These are phyloP conservation scores for Leptoteleia sp. DNA, from an alignment of 1,140 invertebrate genomes.

Conservation along the genomic window DNA sequence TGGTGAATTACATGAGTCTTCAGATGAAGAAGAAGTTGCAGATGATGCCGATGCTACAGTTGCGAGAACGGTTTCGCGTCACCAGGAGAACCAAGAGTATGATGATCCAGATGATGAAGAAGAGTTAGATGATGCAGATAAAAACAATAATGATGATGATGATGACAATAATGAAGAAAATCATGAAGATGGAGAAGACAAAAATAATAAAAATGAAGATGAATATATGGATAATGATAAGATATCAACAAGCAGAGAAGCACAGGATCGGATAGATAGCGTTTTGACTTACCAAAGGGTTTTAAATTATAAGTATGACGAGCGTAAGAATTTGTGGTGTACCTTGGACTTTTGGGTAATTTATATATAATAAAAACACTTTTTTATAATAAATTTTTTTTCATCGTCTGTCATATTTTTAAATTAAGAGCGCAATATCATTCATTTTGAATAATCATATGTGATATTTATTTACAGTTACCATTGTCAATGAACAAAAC, in stretches of 20 bases:
- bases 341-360: conserved; percentile 85
- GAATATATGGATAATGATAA: background rate
- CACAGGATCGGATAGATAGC: background rate
- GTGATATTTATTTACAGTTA: conserved; percentile 83
- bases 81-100: conserved; percentile 87
- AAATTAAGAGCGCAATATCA: too few relatives aligned
- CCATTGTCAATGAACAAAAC: conserved; percentile 85
- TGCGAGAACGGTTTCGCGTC: conserved; percentile 82
- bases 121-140: conserved; percentile 80
- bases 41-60: conserved; percentile 84
- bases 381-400: too few relatives aligned
- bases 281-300: background rate
- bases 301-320: conserved; percentile 86
- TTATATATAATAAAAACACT: background rate
- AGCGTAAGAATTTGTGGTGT: conserved; percentile 87
- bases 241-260: background rate
- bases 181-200: conserved; percentile 67
- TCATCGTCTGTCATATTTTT: too few relatives aligned
- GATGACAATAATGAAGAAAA: conserved; percentile 58
- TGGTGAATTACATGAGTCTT: conserved; percentile 83
- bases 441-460: too few relatives aligned
- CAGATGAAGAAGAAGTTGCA: conserved; percentile 83
- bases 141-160: conserved; percentile 80
- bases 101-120: conserved; percentile 91
- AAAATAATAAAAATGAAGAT: conserved; percentile 25